Evolutionary conservation across 2,113 vertebrate species (phyloP).

Genomic region (Apteryx mantelli): DNA sequence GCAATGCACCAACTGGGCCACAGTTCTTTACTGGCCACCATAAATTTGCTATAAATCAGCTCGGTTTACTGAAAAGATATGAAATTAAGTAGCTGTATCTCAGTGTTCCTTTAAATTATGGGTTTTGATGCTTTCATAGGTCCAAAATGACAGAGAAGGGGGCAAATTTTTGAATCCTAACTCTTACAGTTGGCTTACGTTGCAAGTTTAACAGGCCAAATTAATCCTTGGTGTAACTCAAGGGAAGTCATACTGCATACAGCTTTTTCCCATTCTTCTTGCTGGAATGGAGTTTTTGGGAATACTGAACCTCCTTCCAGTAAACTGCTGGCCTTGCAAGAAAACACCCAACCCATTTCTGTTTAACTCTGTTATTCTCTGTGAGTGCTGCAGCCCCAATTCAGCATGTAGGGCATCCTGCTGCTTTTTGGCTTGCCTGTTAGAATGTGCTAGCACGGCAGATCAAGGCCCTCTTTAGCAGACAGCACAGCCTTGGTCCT

Average conservation of each 20-base stretch:
- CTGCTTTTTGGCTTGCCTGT: neutral
- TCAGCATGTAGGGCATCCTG: fast-evolving
- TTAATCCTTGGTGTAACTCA: neutral
- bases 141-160: neutral
- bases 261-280: neutral
- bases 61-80: neutral
- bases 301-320: neutral
- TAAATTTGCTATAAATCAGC: neutral
- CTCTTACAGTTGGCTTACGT: neutral
- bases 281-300: neutral
- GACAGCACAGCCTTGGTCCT: neutral
- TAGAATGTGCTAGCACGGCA: neutral
- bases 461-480: neutral
- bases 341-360: neutral
- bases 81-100: neutral
- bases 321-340: neutral
- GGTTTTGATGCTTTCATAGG: neutral
- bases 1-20: neutral
- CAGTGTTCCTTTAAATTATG: neutral
- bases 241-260: neutral
- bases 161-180: neutral
- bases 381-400: neutral
- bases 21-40: neutral
- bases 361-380: neutral
- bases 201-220: neutral